Conservation (phyloP, 2,113 vertebrate genomes). For the Centropus bengalensis region DNA sequence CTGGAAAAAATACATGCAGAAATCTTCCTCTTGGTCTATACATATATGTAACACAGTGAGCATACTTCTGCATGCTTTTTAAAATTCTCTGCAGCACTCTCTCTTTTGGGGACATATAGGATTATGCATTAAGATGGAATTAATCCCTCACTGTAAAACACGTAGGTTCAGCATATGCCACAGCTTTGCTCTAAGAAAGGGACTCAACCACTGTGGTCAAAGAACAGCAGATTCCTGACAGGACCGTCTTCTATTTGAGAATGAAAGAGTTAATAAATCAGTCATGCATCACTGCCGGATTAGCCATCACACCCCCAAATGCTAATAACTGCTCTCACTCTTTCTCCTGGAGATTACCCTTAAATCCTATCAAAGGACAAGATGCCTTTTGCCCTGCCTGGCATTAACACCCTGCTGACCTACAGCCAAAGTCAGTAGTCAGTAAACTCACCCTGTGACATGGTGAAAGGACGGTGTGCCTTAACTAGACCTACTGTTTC, state of each 20-base stretch:
- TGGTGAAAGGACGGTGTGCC: not conserved
- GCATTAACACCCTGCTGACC: constrained; percentile 10
- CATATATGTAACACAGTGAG: not conserved
- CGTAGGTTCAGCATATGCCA: not conserved
- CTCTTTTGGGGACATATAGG: not conserved
- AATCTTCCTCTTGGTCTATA: not conserved
- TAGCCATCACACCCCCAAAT: constrained; percentile 22
- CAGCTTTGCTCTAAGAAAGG: not conserved
- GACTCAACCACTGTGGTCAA: not conserved
- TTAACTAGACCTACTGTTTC: not conserved
- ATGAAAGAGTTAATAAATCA: constrained; percentile 41
- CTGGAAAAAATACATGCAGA: not conserved
- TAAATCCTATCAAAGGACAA: constrained; percentile 60
- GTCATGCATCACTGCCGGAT: constrained; percentile 8
- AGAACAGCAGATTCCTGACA: constrained; percentile 13
- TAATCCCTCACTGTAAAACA: not conserved
- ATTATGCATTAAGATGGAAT: constrained; percentile 18
- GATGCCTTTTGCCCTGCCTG: constrained; percentile 33
- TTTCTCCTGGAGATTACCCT: constrained; percentile 46
- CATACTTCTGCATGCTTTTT: not conserved
- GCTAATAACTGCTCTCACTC: constrained; percentile 33
- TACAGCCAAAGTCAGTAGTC: constrained; percentile 11
- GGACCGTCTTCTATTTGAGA: not conserved
- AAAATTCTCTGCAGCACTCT: not conserved
- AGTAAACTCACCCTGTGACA: not conserved